Evolutionary conservation across 2,113 vertebrate genomes (phyloP).

Genomic region (Corythornis vintsioides): DNA sequence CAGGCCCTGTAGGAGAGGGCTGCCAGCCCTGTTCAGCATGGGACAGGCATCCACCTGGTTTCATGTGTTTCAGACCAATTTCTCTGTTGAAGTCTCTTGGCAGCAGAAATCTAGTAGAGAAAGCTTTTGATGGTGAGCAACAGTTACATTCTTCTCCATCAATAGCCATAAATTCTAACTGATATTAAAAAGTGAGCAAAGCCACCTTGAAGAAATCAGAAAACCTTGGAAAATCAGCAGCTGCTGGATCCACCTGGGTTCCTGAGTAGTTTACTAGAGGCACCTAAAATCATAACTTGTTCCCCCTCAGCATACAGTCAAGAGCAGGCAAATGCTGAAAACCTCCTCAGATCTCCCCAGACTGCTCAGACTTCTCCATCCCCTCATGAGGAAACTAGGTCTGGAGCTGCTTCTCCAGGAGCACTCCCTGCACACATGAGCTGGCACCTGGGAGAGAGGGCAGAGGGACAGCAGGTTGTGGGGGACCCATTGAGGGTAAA

Average conservation of each 20-base stretch:
- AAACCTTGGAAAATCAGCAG: background rate
- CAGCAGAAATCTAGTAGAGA: background rate
- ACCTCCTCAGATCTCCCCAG: background rate
- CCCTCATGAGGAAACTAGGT: background rate
- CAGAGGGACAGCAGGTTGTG: background rate
- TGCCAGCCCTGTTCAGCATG: background rate
- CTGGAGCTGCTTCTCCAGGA: background rate
- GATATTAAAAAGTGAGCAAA: background rate
- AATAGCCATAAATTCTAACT: background rate
- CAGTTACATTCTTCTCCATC: background rate
- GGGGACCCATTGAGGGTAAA: background rate
- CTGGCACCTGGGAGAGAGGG: rapidly evolving
- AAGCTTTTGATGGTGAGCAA: background rate
- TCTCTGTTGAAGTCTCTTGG: background rate
- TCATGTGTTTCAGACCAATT: background rate
- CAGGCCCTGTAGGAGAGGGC: background rate
- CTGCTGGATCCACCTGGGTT: background rate
- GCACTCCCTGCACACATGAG: rapidly evolving
- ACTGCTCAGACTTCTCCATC: background rate
- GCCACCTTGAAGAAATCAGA: background rate
- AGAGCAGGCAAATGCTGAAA: background rate
- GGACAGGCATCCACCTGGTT: background rate
- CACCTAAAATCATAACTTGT: background rate
- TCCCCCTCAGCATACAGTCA: background rate
- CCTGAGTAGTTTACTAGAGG: background rate